Percentiles rank a stretch among this genome's conserved stretches.
Conservation (phyloP, 1,140 invertebrate species). For the Mercenaria mercenaria region DNA sequence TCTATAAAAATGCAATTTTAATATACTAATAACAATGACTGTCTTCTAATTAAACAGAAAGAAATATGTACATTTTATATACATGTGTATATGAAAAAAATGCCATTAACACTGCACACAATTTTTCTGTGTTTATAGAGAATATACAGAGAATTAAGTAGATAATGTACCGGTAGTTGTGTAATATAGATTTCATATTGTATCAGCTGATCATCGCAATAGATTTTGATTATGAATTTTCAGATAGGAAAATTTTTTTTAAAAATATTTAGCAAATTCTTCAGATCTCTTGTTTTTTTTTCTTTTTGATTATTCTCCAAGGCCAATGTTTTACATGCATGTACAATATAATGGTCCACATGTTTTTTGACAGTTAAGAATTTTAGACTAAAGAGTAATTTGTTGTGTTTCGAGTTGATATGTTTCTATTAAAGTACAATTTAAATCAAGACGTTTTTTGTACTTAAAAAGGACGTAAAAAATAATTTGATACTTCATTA, state of each 20-base stretch:
- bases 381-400: background rate
- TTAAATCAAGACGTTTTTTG: too few relatives aligned
- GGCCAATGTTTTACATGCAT: constrained; percentile 4
- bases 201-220: too few relatives aligned
- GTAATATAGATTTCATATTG: too few relatives aligned
- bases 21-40: background rate
- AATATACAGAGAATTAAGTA: too few relatives aligned
- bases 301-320: background rate
- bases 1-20: background rate
- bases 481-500: too few relatives aligned
- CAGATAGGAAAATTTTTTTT: background rate
- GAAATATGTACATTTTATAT: background rate
- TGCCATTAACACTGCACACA: background rate
- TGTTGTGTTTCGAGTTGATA: too few relatives aligned
- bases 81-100: background rate
- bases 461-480: too few relatives aligned
- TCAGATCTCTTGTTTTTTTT: background rate
- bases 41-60: background rate
- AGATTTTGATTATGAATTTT: background rate
- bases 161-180: too few relatives aligned
- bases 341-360: background rate
- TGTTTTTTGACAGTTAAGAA: background rate
- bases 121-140: too few relatives aligned
- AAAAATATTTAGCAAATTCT: background rate
- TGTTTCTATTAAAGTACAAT: too few relatives aligned